phyloP scores from a whole-genome alignment of 2,113 vertebrate genomes.

The Sprattus sprattus region DNA sequence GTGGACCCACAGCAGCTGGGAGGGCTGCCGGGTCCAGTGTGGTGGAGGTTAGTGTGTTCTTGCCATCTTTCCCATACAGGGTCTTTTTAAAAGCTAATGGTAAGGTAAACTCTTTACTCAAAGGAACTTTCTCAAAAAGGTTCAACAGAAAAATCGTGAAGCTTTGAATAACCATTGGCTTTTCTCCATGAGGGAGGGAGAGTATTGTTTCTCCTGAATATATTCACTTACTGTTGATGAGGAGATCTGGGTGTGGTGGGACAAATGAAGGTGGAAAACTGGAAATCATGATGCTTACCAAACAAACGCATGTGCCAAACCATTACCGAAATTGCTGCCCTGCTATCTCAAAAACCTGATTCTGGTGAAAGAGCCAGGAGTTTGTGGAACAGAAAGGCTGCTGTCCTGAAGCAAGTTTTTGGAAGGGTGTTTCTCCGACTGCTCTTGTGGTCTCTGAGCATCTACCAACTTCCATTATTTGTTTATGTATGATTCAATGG shows the following conservation, averaged over 20 bases:
- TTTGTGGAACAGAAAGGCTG: not conserved
- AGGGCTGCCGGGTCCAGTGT: conserved; percentile 88
- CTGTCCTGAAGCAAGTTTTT: not conserved
- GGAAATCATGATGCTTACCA: not conserved
- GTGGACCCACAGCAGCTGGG: conserved; percentile 96
- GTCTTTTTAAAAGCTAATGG: no score
- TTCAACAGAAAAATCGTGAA: not conserved
- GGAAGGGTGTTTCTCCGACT: not conserved
- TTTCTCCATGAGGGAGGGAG: not conserved
- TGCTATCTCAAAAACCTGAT: not conserved
- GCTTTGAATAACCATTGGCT: not conserved
- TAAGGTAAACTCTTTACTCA: not conserved
- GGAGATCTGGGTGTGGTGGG: not conserved
- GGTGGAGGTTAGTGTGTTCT: conserved; percentile 82
- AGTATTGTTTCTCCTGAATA: not conserved
- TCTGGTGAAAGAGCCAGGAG: not conserved
- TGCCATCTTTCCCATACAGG: no score
- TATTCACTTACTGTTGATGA: not conserved
- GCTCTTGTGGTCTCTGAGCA: not conserved
- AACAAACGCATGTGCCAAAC: not conserved
- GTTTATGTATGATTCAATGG: conserved; percentile 4
- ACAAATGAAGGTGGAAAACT: not conserved
- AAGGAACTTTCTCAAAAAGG: not conserved
- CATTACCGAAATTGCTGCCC: not conserved
- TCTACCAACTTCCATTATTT: not conserved